Conservation (phyloP, 2,113 vertebrate genomes). For the Peromyscus polionotus region DNA sequence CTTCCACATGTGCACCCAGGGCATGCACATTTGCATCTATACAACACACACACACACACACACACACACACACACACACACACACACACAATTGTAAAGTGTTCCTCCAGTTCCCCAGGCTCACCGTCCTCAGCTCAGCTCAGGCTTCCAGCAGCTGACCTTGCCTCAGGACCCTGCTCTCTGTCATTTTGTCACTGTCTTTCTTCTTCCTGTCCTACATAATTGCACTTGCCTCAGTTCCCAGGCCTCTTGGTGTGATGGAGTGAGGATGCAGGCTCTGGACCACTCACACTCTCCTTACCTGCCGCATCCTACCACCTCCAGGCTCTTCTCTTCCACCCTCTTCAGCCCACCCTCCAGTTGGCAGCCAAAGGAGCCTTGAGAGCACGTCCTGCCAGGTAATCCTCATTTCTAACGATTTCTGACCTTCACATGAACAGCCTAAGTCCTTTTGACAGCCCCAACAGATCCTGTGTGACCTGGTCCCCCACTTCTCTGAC, state of each 20-base stretch:
- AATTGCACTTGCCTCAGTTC: fast-evolving
- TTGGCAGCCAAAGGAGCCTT: background rate
- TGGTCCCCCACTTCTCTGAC: background rate
- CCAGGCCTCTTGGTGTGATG: background rate
- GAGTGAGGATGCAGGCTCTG: background rate
- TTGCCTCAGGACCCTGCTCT: background rate
- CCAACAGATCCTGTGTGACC: background rate
- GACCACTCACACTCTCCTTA: no score
- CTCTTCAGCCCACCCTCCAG: background rate
- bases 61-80: background rate
- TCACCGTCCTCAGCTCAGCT: background rate
- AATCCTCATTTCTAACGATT: background rate
- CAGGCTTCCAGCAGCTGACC: background rate
- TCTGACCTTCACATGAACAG: background rate
- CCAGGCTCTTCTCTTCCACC: background rate
- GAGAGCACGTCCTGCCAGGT: background rate
- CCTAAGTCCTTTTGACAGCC: background rate
- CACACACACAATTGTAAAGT: background rate
- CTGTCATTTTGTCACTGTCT: background rate
- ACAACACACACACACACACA: background rate
- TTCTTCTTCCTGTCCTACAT: background rate
- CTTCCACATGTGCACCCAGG: background rate
- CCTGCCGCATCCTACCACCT: no score
- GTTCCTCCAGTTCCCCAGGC: background rate
- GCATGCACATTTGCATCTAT: no score